Evolutionary conservation across 2,113 vertebrate species (phyloP).

Genomic region (Peromyscus californicus): DNA sequence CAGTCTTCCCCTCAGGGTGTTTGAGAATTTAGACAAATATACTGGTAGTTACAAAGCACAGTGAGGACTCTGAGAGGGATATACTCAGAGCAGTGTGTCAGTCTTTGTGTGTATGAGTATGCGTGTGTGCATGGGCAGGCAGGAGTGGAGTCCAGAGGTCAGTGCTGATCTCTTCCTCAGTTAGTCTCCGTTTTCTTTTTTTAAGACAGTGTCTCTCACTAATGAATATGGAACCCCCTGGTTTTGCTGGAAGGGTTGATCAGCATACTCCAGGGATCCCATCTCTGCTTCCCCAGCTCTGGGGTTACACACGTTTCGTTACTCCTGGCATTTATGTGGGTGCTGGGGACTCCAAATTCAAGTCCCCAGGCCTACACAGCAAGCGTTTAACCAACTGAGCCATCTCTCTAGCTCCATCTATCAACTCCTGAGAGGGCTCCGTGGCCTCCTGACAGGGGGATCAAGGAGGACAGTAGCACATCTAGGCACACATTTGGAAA

Average conservation of each 20-base stretch:
- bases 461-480: background rate
- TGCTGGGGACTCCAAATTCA: background rate
- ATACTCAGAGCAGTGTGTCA: background rate
- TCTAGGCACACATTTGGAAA: background rate
- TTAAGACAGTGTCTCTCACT: background rate
- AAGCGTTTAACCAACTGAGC: background rate
- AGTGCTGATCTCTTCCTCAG: background rate
- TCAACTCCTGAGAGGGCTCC: background rate
- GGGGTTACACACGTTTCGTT: background rate
- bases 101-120: background rate
- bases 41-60: background rate
- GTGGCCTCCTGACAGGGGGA: background rate
- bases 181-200: background rate
- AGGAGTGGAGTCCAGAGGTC: background rate
- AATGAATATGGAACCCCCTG: background rate
- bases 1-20: background rate
- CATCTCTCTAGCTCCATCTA: no score
- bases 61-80: background rate
- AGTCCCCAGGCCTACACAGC: no score
- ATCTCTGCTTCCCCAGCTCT: background rate
- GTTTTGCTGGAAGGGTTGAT: background rate
- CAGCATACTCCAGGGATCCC: background rate
- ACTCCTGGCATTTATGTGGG: background rate
- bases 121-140: background rate
- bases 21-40: conserved; percentile 39